phyloP scores from a whole-genome alignment of 2,888 invertebrate genomes.

The Alviniconcha strummeri region DNA sequence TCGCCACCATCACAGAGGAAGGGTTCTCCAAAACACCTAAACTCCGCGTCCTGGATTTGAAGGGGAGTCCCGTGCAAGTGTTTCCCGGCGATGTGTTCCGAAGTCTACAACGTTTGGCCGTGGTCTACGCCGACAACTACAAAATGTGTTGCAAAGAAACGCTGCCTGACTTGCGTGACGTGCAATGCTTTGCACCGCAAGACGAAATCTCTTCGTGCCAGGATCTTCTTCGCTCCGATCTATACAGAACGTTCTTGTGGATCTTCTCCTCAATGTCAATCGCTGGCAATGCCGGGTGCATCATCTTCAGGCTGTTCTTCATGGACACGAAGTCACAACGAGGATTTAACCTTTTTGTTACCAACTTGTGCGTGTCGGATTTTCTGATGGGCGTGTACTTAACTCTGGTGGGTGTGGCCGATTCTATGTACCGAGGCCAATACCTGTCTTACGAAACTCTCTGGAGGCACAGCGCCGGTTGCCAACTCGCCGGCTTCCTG shows the following conservation, averaged over 20 bases:
- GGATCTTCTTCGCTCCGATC: constrained; percentile 35
- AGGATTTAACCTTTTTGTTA: constrained; percentile 36
- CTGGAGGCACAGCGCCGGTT: constrained; percentile 29
- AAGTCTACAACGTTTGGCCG: not conserved
- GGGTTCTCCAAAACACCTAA: constrained; percentile 10
- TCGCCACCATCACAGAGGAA: not conserved
- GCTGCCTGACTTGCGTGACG: constrained; percentile 22
- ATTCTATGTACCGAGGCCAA: constrained; percentile 31
- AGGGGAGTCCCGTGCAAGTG: constrained; percentile 13
- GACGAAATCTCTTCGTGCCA: constrained; percentile 39
- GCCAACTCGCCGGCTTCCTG: constrained; percentile 36
- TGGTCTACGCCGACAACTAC: constrained; percentile 35
- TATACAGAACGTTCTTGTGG: constrained; percentile 32
- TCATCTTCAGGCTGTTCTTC: constrained; percentile 34
- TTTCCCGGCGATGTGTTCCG: constrained; percentile 9
- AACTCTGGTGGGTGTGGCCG: constrained; percentile 34
- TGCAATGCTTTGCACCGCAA: constrained; percentile 28
- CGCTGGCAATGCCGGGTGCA: constrained; percentile 31
- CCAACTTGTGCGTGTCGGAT: constrained; percentile 36
- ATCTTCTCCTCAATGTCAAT: constrained; percentile 31
- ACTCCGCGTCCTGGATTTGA: constrained; percentile 26
- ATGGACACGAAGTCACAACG: constrained; percentile 27
- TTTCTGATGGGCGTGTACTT: constrained; percentile 37
- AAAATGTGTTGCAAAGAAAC: constrained; percentile 33
- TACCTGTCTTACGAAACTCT: constrained; percentile 28